Conservation (phyloP, 2,113 vertebrate genomes). For the Crypturellus undulatus region DNA sequence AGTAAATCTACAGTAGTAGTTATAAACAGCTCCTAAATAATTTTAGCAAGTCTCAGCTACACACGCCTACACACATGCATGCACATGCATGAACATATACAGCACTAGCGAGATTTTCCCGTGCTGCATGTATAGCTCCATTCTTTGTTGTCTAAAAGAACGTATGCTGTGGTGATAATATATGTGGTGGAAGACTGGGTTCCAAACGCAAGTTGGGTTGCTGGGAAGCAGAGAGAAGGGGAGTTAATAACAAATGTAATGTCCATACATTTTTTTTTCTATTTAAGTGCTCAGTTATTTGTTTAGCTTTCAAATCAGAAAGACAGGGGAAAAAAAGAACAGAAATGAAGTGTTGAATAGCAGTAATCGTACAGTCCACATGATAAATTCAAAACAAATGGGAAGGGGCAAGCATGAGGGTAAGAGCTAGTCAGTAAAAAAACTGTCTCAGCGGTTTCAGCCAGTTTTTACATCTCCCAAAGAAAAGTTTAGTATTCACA, state of each 20-base stretch:
- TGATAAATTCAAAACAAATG: not conserved
- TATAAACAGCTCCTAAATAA: not conserved
- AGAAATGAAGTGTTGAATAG: not conserved
- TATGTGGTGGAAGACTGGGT: not conserved
- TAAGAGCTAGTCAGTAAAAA: not conserved
- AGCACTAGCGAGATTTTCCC: not conserved
- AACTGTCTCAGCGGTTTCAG: not conserved
- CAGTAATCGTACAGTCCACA: not conserved
- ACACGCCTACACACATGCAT: not conserved
- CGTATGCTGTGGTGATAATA: not conserved
- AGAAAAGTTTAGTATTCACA: not conserved
- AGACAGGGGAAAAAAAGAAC: not conserved
- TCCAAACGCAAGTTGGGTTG: too few relatives aligned
- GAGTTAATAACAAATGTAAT: not conserved
- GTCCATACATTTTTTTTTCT: accelerated
- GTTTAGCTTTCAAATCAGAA: not conserved
- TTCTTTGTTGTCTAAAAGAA: not conserved
- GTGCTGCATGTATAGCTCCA: not conserved
- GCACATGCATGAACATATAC: not conserved
- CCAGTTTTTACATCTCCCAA: not conserved
- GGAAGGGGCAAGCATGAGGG: not conserved
- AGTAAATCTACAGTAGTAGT: not conserved
- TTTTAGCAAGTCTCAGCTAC: not conserved
- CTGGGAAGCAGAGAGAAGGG: not conserved
- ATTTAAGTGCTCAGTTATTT: not conserved